Conservation (phyloP, 2,888 invertebrate species). For the Agrotis clavis region DNA sequence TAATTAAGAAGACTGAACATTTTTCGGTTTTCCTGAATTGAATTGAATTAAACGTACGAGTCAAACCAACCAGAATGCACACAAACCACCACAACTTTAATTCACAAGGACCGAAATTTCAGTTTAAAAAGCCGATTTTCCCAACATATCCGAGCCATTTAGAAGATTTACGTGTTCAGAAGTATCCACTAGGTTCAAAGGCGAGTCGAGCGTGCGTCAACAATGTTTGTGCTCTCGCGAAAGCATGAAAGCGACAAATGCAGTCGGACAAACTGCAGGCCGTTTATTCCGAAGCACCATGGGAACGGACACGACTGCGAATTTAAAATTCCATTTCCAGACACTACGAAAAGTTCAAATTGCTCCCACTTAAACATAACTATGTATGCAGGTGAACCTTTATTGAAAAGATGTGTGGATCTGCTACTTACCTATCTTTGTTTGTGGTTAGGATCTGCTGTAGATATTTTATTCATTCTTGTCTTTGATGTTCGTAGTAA, state of each 20-base stretch:
- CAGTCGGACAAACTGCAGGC: slow-evolving; percentile 66
- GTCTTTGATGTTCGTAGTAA: neutral
- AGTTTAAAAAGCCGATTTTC: slow-evolving; percentile 33
- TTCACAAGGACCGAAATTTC: slow-evolving; percentile 21
- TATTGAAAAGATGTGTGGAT: slow-evolving; percentile 42
- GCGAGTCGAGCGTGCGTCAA: slow-evolving; percentile 51
- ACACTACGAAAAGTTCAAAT: slow-evolving; percentile 79
- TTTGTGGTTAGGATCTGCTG: neutral
- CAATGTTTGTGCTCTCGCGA: slow-evolving; percentile 53
- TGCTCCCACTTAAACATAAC: slow-evolving; percentile 70
- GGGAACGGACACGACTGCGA: slow-evolving; percentile 72
- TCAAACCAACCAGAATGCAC: slow-evolving; percentile 13
- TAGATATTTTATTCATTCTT: no score
- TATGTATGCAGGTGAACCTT: slow-evolving; percentile 27
- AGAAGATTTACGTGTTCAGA: slow-evolving; percentile 57
- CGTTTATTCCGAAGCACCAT: slow-evolving; percentile 74
- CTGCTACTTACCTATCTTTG: no score
- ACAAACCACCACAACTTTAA: neutral
- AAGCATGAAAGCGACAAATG: slow-evolving; percentile 69
- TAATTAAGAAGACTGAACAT: neutral
- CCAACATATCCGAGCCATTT: slow-evolving; percentile 44
- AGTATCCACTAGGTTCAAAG: slow-evolving; percentile 55
- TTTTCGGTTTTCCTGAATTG: neutral
- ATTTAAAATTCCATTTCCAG: slow-evolving; percentile 88
- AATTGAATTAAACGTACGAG: slow-evolving; percentile 10